Evolutionary conservation across 2,888 invertebrate genomes (phyloP), one percentile per base, ranked within the genome.

Genomic region (Thelaira solivaga): DNA sequence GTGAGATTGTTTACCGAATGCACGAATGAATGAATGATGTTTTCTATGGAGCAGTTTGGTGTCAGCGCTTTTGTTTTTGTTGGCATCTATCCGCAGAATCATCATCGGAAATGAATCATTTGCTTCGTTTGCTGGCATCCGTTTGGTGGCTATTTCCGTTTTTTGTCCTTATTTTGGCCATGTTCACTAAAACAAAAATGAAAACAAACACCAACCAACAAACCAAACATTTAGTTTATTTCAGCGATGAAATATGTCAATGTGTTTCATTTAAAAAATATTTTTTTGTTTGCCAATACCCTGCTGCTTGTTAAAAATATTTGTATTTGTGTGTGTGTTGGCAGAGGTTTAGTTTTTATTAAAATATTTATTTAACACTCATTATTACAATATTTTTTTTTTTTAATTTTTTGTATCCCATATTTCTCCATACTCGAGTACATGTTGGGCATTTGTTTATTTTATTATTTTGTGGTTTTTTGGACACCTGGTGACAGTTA

Each of bases 51-150:
- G 31, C 49, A 34, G 55, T 62, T 65, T 43, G 39, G 72, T 75
- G 76, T 57, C 68, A 76, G 61, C 78, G 61, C 62, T 76, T 43
- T 59, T n/a, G n/a, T 80, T 77, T 80, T 71, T 65, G 74, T 62
- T 77, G 80, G 80, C 80, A 83, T n/a, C n/a, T n/a, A n/a, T 82
- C 82, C 84, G 80, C 82, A 86, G 85, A 85, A 85, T 78, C 78
- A 78, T 86, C 87, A 86, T 86, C 86, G 86, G 86, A 86, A 86
- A 86, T 87, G 86, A 86, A 86, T 86, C 87, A 86, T 86, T 86
- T 86, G 86, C 86, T 87, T 86, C 86, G 86, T 86, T 86, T 87
- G 86, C 82, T 85, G 87, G 85, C 87, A 86, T 87, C 86, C 86
- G 87, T 84, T 85, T 85, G 86, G 84, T 86, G 87, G 84, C 86